Evolutionary conservation across 92 coral and sea anemone genomes (phyloP).

Genomic region (Palythoa heliodiscus): DNA sequence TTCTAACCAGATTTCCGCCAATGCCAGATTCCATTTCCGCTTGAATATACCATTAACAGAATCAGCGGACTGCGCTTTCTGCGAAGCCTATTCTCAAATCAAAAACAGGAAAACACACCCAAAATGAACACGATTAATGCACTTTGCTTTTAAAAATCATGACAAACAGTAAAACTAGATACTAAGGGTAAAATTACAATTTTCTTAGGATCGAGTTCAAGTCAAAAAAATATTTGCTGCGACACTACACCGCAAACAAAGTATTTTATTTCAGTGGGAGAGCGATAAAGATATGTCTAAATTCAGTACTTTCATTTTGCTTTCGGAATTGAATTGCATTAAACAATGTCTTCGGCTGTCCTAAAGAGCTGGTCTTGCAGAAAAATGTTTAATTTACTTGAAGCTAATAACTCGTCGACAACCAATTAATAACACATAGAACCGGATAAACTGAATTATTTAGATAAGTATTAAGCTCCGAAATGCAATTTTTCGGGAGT

Average conservation of each 20-base stretch:
- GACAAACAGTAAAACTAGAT: conserved; percentile 3
- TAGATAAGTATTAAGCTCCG: neutral
- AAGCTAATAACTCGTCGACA: neutral
- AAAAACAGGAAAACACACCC: conserved; percentile 32
- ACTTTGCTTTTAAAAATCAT: neutral
- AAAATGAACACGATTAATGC: neutral
- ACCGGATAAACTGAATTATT: conserved; percentile 7
- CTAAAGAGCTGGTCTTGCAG: neutral
- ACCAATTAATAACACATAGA: conserved; percentile 34
- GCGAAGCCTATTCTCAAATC: neutral
- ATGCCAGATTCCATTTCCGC: neutral
- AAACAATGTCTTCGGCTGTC: neutral
- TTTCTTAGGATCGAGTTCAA: neutral
- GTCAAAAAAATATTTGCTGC: neutral
- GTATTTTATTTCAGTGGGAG: neutral
- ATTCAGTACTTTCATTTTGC: neutral
- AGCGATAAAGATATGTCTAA: neutral
- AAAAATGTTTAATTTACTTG: conserved; percentile 6
- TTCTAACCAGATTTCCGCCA: neutral
- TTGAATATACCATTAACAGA: neutral
- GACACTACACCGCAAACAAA: neutral
- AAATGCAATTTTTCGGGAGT: neutral
- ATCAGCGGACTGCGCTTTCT: neutral
- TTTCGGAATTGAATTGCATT: neutral
- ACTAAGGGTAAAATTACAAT: neutral